Conservation (phyloP, 2,113 vertebrate species). For the Buteo buteo region DNA sequence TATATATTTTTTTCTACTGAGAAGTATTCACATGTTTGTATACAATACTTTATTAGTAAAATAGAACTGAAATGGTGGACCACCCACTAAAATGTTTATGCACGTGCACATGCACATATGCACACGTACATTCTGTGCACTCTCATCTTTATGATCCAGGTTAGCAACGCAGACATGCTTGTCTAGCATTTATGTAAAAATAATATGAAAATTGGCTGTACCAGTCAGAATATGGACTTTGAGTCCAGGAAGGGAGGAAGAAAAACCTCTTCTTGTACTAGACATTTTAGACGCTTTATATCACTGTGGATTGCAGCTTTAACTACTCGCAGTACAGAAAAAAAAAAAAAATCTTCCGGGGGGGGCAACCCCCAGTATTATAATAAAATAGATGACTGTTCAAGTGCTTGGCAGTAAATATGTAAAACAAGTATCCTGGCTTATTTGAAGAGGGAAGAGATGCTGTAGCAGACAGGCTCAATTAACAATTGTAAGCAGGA, state of each 20-base stretch:
- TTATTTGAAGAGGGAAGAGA: constrained; percentile 54
- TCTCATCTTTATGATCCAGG: constrained; percentile 52
- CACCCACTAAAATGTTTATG: constrained; percentile 41
- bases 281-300: constrained; percentile 45
- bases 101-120: not conserved
- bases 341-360: not conserved
- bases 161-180: constrained; percentile 66
- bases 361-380: not conserved
- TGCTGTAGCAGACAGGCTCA: constrained; percentile 62
- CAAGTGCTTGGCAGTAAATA: constrained; percentile 64
- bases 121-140: constrained; percentile 18
- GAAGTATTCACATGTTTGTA: constrained; percentile 36
- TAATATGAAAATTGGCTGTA: constrained; percentile 67
- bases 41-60: constrained; percentile 55
- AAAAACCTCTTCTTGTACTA: constrained; percentile 15
- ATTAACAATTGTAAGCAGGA: constrained; percentile 68
- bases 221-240: constrained; percentile 55
- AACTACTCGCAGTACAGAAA: not conserved
- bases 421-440: constrained; percentile 51
- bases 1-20: not conserved
- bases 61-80: constrained; percentile 36
- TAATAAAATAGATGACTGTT: constrained; percentile 46
- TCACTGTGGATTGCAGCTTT: constrained; percentile 50
- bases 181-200: constrained; percentile 76
- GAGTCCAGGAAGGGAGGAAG: constrained; percentile 15